Percentiles rank a stretch among this genome's conserved stretches.
Conservation (phyloP, 2,888 invertebrate genomes). For the Spicauda simplicius region DNA sequence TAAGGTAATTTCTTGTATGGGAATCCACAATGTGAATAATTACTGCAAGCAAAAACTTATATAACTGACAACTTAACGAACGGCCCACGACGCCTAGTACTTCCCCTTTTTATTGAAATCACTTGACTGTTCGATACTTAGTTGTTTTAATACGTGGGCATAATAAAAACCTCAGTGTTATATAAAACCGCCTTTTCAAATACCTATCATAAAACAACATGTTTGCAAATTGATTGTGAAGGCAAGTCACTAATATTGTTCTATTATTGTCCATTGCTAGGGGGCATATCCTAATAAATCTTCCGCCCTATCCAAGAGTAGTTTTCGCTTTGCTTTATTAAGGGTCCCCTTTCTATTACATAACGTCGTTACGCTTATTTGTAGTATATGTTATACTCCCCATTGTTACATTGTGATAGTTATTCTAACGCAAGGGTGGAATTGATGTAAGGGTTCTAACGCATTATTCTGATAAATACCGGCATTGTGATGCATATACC, state of each 20-base stretch:
- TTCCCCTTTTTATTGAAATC: constrained; percentile 25
- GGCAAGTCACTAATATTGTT: background rate
- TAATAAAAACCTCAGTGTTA: background rate
- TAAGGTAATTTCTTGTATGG: constrained; percentile 36
- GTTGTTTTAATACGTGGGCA: background rate
- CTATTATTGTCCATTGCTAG: background rate
- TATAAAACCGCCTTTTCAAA: background rate
- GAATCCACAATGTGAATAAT: constrained; percentile 35
- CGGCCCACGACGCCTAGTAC: constrained; percentile 11
- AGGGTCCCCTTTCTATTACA: constrained; percentile 18
- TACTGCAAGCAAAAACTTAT: constrained; percentile 27
- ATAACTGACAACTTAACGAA: constrained; percentile 20
- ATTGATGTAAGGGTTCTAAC: background rate
- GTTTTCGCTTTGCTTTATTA: constrained; percentile 2
- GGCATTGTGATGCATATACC: background rate
- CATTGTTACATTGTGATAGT: background rate
- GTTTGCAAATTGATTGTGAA: too few relatives aligned
- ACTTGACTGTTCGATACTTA: background rate
- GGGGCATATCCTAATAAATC: constrained; percentile 24
- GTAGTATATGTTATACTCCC: background rate
- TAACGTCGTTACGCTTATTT: constrained; percentile 1
- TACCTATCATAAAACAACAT: background rate
- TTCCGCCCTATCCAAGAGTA: constrained; percentile 16
- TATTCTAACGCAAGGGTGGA: background rate
- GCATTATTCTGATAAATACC: background rate